Evolutionary conservation across 2,113 vertebrate species (phyloP).

Genomic region (Plecturocebus donacophilus): DNA sequence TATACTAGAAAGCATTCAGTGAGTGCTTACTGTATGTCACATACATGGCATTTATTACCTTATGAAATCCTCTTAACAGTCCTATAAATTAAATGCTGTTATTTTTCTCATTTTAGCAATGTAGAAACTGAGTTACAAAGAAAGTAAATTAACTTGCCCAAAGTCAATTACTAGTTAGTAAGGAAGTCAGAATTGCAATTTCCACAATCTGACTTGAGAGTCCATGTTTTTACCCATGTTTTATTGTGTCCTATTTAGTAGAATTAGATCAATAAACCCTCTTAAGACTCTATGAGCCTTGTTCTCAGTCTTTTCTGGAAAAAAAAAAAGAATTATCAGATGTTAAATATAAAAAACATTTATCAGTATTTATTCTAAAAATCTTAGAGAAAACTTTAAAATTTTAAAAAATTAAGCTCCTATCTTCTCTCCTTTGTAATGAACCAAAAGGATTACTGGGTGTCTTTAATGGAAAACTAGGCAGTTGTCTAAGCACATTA

Average conservation of each 20-base stretch:
- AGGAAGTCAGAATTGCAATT: not conserved
- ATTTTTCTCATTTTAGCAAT: not conserved
- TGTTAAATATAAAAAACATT: not conserved
- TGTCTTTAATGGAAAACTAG: not conserved
- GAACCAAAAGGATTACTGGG: not conserved
- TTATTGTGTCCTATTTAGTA: not conserved
- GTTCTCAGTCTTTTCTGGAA: not conserved
- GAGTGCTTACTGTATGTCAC: not conserved
- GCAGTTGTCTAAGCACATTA: not conserved
- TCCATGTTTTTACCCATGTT: not conserved
- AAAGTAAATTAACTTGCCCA: not conserved
- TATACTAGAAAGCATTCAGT: not conserved
- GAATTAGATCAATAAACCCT: not conserved
- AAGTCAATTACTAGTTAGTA: not conserved
- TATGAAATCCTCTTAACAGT: not conserved
- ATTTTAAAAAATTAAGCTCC: not conserved
- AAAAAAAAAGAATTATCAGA: not conserved
- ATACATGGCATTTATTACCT: not conserved
- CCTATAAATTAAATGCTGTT: not conserved
- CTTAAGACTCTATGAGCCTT: not conserved
- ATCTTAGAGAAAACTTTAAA: not conserved
- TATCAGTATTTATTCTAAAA: conserved; percentile 10
- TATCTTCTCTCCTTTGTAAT: conserved; percentile 1
- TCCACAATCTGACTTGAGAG: not conserved
- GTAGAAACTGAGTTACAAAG: conserved; percentile 25